Conservation (phyloP, 1,140 invertebrate species). For the Dendroctonus ponderosae region DNA sequence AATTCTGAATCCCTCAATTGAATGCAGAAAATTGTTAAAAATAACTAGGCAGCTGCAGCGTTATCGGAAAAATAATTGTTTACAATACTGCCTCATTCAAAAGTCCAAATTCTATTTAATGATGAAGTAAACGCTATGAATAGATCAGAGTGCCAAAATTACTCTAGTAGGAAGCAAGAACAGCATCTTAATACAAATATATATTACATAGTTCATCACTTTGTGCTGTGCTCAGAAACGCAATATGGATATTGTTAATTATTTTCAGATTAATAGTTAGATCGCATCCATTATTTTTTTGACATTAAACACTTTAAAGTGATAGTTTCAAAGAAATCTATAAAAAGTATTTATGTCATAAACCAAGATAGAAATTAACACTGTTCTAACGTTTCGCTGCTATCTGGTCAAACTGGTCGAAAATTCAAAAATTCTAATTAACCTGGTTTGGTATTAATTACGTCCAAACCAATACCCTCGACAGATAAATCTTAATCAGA, state of each 20-base stretch:
- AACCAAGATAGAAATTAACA: neutral
- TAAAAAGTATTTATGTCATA: neutral
- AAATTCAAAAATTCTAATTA: slow-evolving; percentile 20
- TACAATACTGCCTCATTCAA: too few relatives aligned
- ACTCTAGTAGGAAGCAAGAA: neutral
- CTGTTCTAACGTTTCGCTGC: neutral
- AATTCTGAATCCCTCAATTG: too few relatives aligned
- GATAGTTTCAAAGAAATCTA: neutral
- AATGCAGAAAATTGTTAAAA: too few relatives aligned
- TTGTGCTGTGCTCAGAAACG: neutral
- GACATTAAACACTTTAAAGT: neutral
- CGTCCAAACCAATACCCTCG: neutral
- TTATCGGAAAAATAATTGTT: too few relatives aligned
- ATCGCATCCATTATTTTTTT: neutral
- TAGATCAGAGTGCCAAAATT: neutral
- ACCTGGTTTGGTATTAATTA: slow-evolving; percentile 12
- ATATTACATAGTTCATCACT: neutral
- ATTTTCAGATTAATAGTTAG: neutral
- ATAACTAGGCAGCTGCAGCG: too few relatives aligned
- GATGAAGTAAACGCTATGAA: too few relatives aligned
- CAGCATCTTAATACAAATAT: neutral
- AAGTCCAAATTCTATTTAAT: too few relatives aligned
- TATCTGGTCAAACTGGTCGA: slow-evolving; percentile 11
- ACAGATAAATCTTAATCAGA: slow-evolving; percentile 13
- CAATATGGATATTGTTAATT: neutral